phyloP scores from a whole-genome alignment of 2,888 invertebrate species.

The Mycalesis mineus region DNA sequence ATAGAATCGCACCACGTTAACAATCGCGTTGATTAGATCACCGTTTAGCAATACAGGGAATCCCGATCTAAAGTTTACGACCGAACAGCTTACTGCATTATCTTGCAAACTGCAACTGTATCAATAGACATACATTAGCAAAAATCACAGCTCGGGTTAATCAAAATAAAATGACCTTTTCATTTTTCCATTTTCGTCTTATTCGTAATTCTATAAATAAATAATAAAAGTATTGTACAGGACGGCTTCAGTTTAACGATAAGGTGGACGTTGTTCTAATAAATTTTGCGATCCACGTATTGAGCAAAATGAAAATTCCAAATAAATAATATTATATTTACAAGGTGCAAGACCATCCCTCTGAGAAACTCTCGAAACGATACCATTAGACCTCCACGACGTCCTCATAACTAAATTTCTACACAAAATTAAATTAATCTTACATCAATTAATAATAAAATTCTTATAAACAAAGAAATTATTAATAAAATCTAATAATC shows the following conservation, averaged over 20 bases:
- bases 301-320: conserved; percentile 36
- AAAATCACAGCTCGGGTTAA: conserved; percentile 78
- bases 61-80: conserved; percentile 7
- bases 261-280: conserved; percentile 48
- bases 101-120: conserved; percentile 32
- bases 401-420: conserved; percentile 54
- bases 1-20: not conserved
- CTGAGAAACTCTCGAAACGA: conserved; percentile 23
- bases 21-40: not conserved
- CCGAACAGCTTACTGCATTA: conserved; percentile 19
- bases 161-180: conserved; percentile 71
- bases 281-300: conserved; percentile 35
- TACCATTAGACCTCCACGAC: conserved; percentile 45
- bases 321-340: conserved; percentile 42
- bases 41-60: not conserved
- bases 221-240: conserved; percentile 74
- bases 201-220: conserved; percentile 70
- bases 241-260: conserved; percentile 58
- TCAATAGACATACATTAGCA: conserved; percentile 66
- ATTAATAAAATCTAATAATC: conserved; percentile 74
- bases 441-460: conserved; percentile 55
- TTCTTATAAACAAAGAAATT: conserved; percentile 61
- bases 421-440: conserved; percentile 64
- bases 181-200: conserved; percentile 66
- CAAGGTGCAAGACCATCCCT: conserved; percentile 32